phyloP scores from a whole-genome alignment of 2,888 invertebrate genomes.

The Leptothorax acervorum region DNA sequence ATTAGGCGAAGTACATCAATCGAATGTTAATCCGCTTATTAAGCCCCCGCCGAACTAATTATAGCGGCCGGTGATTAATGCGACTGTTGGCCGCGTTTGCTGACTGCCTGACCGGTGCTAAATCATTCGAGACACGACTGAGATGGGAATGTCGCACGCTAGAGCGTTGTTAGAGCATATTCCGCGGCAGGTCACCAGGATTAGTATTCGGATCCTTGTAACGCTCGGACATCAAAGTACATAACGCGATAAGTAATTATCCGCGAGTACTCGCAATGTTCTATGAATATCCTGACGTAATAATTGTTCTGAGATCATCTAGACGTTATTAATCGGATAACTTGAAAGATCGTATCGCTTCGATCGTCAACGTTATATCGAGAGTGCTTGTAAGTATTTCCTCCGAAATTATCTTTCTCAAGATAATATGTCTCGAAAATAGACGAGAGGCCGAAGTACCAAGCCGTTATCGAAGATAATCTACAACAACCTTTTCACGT shows the following conservation, averaged over 20 bases:
- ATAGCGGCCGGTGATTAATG: constrained; percentile 31
- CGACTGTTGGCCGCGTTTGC: constrained; percentile 28
- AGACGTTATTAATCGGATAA: background rate
- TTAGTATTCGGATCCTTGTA: constrained; percentile 1
- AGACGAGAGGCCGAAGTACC: background rate
- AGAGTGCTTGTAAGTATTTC: background rate
- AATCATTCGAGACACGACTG: constrained; percentile 27
- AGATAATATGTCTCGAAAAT: constrained; percentile 1
- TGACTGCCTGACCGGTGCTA: background rate
- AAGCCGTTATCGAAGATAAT: constrained; percentile 22
- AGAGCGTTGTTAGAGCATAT: background rate
- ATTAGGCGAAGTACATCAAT: background rate
- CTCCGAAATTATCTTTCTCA: background rate
- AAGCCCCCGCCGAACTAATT: constrained; percentile 7
- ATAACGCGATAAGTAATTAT: constrained; percentile 4
- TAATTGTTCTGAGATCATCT: constrained; percentile 1
- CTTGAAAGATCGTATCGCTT: background rate
- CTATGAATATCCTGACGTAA: constrained; percentile 30
- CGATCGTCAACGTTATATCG: background rate
- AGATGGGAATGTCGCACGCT: constrained; percentile 22
- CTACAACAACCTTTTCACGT: background rate
- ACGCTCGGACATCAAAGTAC: background rate
- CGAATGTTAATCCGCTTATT: constrained; percentile 2
- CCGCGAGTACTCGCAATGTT: background rate
- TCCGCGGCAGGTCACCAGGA: background rate